Conservation (phyloP, 2,888 invertebrate species). For the Strigamia maritima region DNA sequence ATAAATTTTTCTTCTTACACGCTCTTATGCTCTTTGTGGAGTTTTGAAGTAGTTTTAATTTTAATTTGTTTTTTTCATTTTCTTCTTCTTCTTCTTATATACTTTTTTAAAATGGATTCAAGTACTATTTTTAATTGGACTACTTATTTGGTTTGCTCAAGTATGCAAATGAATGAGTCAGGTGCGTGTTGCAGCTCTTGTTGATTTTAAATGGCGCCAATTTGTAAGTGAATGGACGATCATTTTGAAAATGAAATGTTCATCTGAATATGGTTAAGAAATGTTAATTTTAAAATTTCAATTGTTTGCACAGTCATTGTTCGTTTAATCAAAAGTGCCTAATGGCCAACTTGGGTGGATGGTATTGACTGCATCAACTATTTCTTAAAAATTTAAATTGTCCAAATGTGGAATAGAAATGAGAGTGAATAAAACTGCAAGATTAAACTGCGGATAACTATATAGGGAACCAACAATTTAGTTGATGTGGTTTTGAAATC, state of each 20-base stretch:
- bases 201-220: background rate
- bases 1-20: background rate
- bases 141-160: background rate
- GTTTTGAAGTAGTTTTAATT: background rate
- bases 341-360: background rate
- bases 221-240: background rate
- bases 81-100: background rate
- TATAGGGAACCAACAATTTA: no score
- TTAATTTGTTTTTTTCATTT: background rate
- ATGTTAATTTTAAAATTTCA: background rate
- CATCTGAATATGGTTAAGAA: background rate
- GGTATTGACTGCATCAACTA: no score
- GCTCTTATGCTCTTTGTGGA: background rate
- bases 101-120: background rate
- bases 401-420: no score
- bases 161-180: constrained; percentile 4
- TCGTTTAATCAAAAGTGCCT: background rate
- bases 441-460: no score
- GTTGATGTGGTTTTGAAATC: no score
- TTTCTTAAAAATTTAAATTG: no score
- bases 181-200: background rate
- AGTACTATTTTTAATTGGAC: background rate
- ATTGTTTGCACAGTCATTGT: background rate
- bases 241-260: background rate
- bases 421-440: no score